Evolutionary conservation across 2,797 vertebrate genomes (phyloP).

Genomic region (Allobates femoralis): DNA sequence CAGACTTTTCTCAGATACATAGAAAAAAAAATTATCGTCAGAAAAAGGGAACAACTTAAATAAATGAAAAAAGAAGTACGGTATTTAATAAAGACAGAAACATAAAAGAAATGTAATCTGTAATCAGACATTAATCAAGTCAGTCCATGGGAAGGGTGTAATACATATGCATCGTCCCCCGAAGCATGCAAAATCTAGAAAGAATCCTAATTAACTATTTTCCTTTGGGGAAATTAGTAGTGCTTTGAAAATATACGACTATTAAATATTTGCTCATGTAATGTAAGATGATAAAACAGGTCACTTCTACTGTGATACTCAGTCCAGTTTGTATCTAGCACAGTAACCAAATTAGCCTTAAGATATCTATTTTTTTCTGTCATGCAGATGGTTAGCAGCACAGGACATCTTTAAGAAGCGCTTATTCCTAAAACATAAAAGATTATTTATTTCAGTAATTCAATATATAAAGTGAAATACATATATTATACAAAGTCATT

Average conservation of each 20-base stretch:
- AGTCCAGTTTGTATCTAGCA: background rate
- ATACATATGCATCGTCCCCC: constrained; percentile 9
- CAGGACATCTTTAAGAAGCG: too few species aligned
- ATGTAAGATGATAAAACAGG: constrained; percentile 47
- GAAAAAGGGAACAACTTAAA: background rate
- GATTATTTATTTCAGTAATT: too few species aligned
- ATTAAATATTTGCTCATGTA: constrained; percentile 21
- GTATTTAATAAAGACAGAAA: background rate
- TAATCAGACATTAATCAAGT: constrained; percentile 20
- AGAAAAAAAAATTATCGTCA: background rate
- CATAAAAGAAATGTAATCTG: constrained; percentile 2
- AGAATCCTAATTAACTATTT: constrained; percentile 45
- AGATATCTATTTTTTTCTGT: background rate
- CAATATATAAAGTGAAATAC: too few species aligned
- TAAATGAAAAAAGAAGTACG: background rate
- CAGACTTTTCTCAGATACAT: background rate
- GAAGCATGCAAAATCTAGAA: constrained; percentile 25
- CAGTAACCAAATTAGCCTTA: background rate
- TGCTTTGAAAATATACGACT: constrained; percentile 47
- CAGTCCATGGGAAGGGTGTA: background rate
- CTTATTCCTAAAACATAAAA: too few species aligned
- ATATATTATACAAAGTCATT: too few species aligned
- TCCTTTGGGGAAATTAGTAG: constrained; percentile 36
- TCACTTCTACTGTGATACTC: background rate
- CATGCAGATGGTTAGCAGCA: too few species aligned